Base-by-base conservation (phyloP, 2,797 vertebrate genomes). In the Anolis apletophallus region DNA sequence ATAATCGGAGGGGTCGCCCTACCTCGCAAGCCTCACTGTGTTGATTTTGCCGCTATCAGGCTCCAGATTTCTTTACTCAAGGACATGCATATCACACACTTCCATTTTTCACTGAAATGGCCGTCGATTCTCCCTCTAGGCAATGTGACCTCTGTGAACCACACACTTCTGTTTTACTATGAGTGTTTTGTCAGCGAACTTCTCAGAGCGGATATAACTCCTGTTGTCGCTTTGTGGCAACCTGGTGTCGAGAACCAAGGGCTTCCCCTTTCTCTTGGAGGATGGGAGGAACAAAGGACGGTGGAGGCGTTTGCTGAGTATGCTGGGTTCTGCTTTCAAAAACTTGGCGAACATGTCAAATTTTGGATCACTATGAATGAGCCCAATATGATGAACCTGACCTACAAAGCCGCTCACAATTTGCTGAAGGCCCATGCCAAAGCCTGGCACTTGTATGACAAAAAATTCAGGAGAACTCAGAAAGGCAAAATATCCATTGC, bases 351-450 rank as follows among this genome's bases (percentile, higher is more conserved):
- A n/a, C 91, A 96, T 6, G 97, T 99, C 67, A 98, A 98, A 94
- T 95, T 99, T 89, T 99, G 99, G 99, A 98, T 99, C 95, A 99
- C 99, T 0, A 92, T 99, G 93, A 98, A 97, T 1, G 98, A 99
- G 93, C 98, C 98, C 0, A 96, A 97, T 26, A 97, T 97, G 1
- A 96, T 98, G 88, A 97, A 97, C 86, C 93, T 98, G 94, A 97
- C 97, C 0, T 98, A 97, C 91, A 93, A 94, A 0, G 97, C 98
- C 2, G 98, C 96, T 0, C 98, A 99, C 86, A 96, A 98, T 94
- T 96, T 99, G 81, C 95, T 99, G 91, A 97, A 96, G 88, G 99
- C 98, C 0, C 99, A 99, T 59, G 98, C 98, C 0, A 90, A 97
- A 93, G 97, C 97, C 1, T 99, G 98, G 98, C 98, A 59, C 32